phyloP scores from a whole-genome alignment of 2,888 invertebrate species.

The Philopedon plagiatum region DNA sequence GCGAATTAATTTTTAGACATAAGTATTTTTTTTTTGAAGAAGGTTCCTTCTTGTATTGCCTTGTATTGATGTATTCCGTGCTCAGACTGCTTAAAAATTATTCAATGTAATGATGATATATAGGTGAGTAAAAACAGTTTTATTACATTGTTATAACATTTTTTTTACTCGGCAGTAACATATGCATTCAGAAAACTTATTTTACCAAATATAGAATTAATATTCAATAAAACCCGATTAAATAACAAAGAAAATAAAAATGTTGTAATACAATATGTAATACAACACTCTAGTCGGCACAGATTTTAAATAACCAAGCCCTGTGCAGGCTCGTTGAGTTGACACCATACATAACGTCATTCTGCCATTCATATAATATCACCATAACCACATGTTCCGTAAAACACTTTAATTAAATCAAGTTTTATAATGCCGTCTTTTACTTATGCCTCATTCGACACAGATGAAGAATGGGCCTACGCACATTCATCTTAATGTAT shows the following conservation, averaged over 20 bases:
- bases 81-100: too few species aligned
- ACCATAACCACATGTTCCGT: slow-evolving; percentile 19
- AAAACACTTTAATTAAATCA: slow-evolving; percentile 23
- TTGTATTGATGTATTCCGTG: too few species aligned
- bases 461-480: slow-evolving; percentile 17
- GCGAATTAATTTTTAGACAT: too few species aligned
- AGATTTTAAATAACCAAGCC: slow-evolving; percentile 16
- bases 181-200: not conserved
- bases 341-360: slow-evolving; percentile 12
- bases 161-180: too few species aligned
- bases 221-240: not conserved
- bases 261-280: slow-evolving; percentile 10
- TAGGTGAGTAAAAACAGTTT: too few species aligned
- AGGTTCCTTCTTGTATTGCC: too few species aligned
- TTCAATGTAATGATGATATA: too few species aligned
- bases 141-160: too few species aligned
- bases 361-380: not conserved
- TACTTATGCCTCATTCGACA: slow-evolving; percentile 10
- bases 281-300: not conserved
- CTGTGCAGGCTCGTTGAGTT: not conserved
- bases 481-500: not conserved
- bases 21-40: too few species aligned
- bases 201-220: not conserved
- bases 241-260: slow-evolving; percentile 4
- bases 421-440: slow-evolving; percentile 17